Evolutionary conservation across 1,140 invertebrate genomes (phyloP).

Genomic region (Anagrus nilaparvatae): DNA sequence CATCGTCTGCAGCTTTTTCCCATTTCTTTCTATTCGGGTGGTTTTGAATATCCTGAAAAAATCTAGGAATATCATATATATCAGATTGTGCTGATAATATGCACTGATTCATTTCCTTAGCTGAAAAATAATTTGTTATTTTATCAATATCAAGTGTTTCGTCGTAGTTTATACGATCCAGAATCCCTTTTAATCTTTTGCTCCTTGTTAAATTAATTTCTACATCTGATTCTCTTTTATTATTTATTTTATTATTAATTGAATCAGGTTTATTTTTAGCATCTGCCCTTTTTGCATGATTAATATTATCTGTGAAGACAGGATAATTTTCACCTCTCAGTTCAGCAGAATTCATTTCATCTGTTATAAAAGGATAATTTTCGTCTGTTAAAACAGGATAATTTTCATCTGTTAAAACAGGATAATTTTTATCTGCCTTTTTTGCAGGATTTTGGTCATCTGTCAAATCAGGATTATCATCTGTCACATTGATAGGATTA

Average conservation of each 20-base stretch:
- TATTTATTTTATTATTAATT: neutral
- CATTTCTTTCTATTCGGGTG: slow-evolving; percentile 23
- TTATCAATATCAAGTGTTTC: slow-evolving; percentile 20
- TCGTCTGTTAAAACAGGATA: no score
- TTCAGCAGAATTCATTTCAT: no score
- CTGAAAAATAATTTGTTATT: slow-evolving; percentile 19
- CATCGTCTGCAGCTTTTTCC: slow-evolving; percentile 30
- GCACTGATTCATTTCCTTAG: neutral
- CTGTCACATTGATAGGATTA: no score
- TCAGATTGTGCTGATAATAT: slow-evolving; percentile 21
- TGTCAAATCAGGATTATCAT: no score
- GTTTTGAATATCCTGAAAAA: slow-evolving; percentile 26
- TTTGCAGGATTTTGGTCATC: neutral
- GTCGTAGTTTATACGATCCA: slow-evolving; percentile 21
- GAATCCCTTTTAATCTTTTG: no score
- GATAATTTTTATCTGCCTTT: neutral
- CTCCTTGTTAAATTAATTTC: slow-evolving; percentile 25
- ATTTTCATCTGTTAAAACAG: no score
- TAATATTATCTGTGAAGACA: no score
- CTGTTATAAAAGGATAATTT: neutral
- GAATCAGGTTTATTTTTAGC: neutral
- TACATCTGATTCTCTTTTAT: slow-evolving; percentile 1
- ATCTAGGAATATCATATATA: slow-evolving; percentile 18
- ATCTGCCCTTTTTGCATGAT: no score
- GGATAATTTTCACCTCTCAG: no score